Conservation (phyloP, 2,113 vertebrate genomes). For the Muntiacus muntjak region DNA sequence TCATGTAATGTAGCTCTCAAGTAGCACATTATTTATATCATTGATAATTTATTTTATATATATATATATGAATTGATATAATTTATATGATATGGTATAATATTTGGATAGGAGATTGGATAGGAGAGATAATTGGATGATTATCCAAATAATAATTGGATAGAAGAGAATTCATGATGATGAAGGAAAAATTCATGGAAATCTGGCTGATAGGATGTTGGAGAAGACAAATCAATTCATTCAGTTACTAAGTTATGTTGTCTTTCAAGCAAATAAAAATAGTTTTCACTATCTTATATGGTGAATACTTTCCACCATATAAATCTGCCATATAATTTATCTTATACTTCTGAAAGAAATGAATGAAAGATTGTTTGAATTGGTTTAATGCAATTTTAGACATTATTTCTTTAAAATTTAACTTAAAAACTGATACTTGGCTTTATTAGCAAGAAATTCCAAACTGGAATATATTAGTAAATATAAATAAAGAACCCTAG, state of each 20-base stretch:
- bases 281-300: neutral
- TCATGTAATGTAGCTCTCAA: conserved; percentile 38
- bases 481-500: neutral
- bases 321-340: neutral
- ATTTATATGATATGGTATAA: no score
- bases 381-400: neutral
- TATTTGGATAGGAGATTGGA: no score
- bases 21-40: conserved; percentile 67
- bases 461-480: neutral
- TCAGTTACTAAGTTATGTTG: neutral
- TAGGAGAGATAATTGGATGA: no score
- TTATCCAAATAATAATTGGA: conserved; percentile 12
- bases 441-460: neutral
- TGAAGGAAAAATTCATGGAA: neutral
- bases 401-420: neutral
- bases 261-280: neutral
- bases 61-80: no score
- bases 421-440: neutral
- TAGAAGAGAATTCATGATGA: neutral
- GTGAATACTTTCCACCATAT: neutral
- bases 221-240: neutral
- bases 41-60: conserved; percentile 57
- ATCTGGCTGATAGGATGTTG: neutral
- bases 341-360: neutral
- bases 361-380: neutral